These are phyloP conservation scores for Micronycteris hirsuta DNA, from an alignment of 2,113 vertebrate genomes.

Conservation along the genomic window DNA sequence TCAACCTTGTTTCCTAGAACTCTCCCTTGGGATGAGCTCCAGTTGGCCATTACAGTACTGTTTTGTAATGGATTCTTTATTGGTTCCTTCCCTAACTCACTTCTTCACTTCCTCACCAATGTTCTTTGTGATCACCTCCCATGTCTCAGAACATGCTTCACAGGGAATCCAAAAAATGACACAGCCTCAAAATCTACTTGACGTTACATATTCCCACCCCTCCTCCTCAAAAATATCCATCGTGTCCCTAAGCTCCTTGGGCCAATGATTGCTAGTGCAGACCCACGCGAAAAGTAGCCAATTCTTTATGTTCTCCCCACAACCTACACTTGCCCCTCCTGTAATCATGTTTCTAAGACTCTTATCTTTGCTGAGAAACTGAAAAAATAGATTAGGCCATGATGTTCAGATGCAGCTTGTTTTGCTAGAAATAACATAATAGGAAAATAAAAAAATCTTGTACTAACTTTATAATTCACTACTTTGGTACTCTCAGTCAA, in stretches of 20 bases:
- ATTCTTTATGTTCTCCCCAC: not conserved
- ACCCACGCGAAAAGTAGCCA: not conserved
- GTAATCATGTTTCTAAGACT: not conserved
- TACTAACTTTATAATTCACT: not conserved
- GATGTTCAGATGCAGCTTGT: not conserved
- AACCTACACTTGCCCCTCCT: not conserved
- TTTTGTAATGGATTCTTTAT: not conserved
- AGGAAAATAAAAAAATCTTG: not conserved
- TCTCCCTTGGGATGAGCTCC: not conserved
- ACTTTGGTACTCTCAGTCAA: not conserved
- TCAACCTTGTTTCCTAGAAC: not conserved
- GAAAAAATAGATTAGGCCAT: not conserved
- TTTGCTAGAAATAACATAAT: not conserved
- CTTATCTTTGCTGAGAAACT: not conserved
- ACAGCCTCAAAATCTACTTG: not conserved
- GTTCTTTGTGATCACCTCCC: not conserved
- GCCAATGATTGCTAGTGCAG: accelerated
- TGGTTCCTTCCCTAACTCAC: not conserved
- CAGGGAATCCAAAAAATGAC: not conserved
- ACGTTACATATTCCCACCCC: not conserved
- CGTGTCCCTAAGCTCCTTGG: not conserved
- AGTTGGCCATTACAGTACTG: not conserved
- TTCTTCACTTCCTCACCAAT: not conserved
- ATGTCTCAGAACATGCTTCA: not conserved
- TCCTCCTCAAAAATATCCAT: not conserved